Base-by-base conservation (phyloP, 2,797 vertebrate genomes). In the Hybognathus amarus region DNA sequence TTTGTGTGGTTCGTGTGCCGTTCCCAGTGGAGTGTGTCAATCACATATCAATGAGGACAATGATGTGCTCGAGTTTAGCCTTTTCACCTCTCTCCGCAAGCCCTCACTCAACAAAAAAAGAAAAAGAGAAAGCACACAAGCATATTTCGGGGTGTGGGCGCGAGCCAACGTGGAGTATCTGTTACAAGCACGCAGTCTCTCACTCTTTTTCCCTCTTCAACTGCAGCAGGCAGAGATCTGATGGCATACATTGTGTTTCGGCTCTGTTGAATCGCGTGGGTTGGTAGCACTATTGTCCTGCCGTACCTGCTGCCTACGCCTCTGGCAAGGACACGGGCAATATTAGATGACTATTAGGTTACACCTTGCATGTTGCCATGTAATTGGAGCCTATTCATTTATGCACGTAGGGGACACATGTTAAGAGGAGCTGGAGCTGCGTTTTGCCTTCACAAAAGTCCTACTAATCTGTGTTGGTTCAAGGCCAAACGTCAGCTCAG, bases 41-140 rank as follows among this genome's bases (percentile, higher is more conserved):
- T 88, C 89, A 89, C 87, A 91, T 93, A 93, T 94, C 91, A 92
- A 73, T 40, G 90, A 88, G 91, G 92, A 94, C 93, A 92, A 94
- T 94, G 93, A 92, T 93, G 89, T 88, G 83, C 88, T 88, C 83
- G n/a, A 91, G 88, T 93, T 95, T 94, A 94, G 91, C 94, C 94
- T 94, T 94, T 94, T 94, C 92, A 94, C 93, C 94, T 87, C 83
- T 88, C 84, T 87, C 69, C 20, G 76, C 70, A 66, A 77, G 78
- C 80, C 84, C 68, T 84, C 83, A 83, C 54, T 86, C 82, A 80
- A 92, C 90, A 91, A 90, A 90, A 90, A 69, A 27, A 12, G 66
- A 42, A 74, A 42, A 79, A 50, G 80, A 38, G 78, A 52, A 84
- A 38, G 59, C 74, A 82, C 73, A 80, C 52, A 87, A 81, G 77